Percentiles rank a stretch among this genome's conserved stretches.
These are phyloP conservation scores for Trogon melanurus DNA, from an alignment of 2,113 vertebrate genomes.

Conservation along the genomic window DNA sequence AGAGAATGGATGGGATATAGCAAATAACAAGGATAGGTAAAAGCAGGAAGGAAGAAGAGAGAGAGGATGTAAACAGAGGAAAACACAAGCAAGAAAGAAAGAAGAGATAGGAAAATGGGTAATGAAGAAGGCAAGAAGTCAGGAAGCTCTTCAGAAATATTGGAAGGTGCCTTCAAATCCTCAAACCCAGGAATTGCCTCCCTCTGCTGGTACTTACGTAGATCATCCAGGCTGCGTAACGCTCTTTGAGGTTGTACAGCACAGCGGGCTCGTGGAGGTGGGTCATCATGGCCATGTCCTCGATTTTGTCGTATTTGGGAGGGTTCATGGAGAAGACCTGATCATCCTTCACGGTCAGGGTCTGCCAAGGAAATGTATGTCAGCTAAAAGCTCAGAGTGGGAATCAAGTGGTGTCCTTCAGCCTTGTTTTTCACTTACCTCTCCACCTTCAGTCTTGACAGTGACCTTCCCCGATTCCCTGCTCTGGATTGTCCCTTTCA, in stretches of 20 bases:
- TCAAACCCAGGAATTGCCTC: too few species aligned
- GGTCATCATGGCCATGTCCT: slow-evolving; percentile 94
- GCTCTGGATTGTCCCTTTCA: slow-evolving; percentile 74
- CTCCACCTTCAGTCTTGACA: slow-evolving; percentile 32
- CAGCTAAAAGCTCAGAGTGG: rapidly evolving
- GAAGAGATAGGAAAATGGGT: too few species aligned
- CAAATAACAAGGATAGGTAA: too few species aligned
- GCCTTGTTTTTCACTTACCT: slow-evolving; percentile 69
- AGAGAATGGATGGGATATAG: too few species aligned
- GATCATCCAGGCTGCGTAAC: background rate
- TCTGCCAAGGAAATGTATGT: background rate
- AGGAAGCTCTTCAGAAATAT: too few species aligned
- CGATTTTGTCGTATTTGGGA: slow-evolving; percentile 74
- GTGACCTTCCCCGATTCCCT: slow-evolving; percentile 38
- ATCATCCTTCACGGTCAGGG: background rate
- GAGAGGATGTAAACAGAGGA: too few species aligned
- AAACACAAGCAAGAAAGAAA: too few species aligned
- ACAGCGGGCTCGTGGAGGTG: slow-evolving; percentile 83
- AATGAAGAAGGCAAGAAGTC: too few species aligned
- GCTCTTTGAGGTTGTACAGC: slow-evolving; percentile 58
- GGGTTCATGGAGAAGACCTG: background rate
- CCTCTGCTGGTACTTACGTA: background rate
- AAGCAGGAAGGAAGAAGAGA: too few species aligned
- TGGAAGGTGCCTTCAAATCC: too few species aligned
- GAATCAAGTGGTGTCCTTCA: background rate